phyloP scores from a whole-genome alignment of 2,888 invertebrate species.

The Synanthedon tipuliformis region DNA sequence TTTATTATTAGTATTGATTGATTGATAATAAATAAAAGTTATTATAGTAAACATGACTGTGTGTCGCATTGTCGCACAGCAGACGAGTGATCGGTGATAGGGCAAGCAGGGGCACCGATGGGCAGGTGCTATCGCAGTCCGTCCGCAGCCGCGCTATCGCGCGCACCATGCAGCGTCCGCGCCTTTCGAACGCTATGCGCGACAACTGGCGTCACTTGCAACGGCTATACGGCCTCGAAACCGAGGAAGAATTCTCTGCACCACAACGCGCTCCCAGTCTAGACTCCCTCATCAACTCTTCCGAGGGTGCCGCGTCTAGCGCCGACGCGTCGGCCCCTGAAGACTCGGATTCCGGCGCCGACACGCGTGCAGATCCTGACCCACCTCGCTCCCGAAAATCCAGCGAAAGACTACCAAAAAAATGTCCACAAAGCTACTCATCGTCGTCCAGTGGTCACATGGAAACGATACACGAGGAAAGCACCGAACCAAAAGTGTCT shows the following conservation, averaged over 20 bases:
- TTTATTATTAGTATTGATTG: too few relatives aligned
- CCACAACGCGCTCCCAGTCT: conserved; percentile 70
- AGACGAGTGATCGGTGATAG: conserved; percentile 18
- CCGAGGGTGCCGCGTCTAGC: conserved; percentile 73
- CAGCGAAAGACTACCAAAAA: conserved; percentile 38
- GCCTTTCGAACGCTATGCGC: conserved; percentile 65
- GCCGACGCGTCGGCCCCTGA: conserved; percentile 73
- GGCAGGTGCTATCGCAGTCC: conserved; percentile 22
- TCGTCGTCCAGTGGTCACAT: conserved; percentile 75
- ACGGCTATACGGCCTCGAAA: conserved; percentile 59
- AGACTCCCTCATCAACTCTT: conserved; percentile 77
- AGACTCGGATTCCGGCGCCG: conserved; percentile 76
- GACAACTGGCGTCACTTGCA: conserved; percentile 68
- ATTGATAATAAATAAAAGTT: too few relatives aligned
- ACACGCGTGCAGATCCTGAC: conserved; percentile 64
- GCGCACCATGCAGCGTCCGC: conserved; percentile 68
- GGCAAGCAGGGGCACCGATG: conserved; percentile 2
- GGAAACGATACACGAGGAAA: conserved; percentile 86
- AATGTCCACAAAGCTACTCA: conserved; percentile 60
- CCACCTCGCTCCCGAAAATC: conserved; percentile 25
- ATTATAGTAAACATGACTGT: too few relatives aligned
- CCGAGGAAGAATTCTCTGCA: conserved; percentile 38
- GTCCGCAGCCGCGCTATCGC: conserved; percentile 50
- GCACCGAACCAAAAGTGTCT: conserved; percentile 82
- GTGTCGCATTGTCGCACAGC: not conserved